Conservation (phyloP, 1,140 invertebrate genomes). For the Sesamia nonagrioides region DNA sequence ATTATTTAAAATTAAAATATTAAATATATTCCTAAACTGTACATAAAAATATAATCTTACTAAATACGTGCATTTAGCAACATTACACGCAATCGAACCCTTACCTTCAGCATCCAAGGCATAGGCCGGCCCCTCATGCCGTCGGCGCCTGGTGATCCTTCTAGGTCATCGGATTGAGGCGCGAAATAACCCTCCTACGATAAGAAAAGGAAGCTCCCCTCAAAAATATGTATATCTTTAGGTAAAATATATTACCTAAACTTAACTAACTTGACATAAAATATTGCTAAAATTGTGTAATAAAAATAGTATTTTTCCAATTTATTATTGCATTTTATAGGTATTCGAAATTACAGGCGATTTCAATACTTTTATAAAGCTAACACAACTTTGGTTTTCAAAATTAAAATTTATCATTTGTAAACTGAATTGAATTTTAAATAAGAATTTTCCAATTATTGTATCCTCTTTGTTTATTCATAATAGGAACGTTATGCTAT, state of each 20-base stretch:
- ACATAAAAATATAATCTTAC: not conserved
- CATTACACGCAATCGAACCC: constrained; percentile 18
- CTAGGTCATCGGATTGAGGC: constrained; percentile 54
- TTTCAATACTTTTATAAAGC: too few species aligned
- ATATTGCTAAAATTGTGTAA: not conserved
- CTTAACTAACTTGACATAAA: not conserved
- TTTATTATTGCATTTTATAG: too few species aligned
- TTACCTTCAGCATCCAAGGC: constrained; percentile 62
- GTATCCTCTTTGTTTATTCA: not conserved
- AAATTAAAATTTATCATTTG: not conserved
- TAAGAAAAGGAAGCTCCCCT: constrained; percentile 44
- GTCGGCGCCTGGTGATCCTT: constrained; percentile 50
- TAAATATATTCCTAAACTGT: not conserved
- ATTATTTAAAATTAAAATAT: not conserved
- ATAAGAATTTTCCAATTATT: not conserved
- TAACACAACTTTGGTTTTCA: not conserved
- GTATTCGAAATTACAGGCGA: too few species aligned
- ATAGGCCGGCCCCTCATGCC: constrained; percentile 53
- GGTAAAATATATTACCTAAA: constrained; percentile 30
- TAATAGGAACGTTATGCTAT: not conserved
- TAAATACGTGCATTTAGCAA: constrained; percentile 24
- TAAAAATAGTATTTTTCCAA: too few species aligned
- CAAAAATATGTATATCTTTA: constrained; percentile 45
- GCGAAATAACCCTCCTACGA: constrained; percentile 57
- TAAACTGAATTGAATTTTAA: not conserved